Conservation (phyloP, 2,888 invertebrate species). For the Ennomos quercinarius region DNA sequence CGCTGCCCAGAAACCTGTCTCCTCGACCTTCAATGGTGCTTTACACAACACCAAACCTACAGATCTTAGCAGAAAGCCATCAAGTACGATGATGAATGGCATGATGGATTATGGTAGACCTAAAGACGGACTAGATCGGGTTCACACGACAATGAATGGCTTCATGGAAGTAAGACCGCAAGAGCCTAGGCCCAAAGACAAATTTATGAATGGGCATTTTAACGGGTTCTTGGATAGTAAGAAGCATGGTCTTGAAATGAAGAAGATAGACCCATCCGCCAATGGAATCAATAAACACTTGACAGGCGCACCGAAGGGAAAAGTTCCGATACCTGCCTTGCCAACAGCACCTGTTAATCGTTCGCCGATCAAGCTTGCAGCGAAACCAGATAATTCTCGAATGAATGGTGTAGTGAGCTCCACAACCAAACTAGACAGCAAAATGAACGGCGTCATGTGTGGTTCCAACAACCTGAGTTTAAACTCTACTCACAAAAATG, state of each 20-base stretch:
- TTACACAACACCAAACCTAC: slow-evolving; percentile 50
- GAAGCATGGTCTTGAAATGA: slow-evolving; percentile 57
- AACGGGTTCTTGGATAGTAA: slow-evolving; percentile 68
- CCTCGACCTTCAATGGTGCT: slow-evolving; percentile 49
- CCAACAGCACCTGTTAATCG: slow-evolving; percentile 58
- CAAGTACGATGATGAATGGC: slow-evolving; percentile 56
- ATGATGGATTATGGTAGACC: slow-evolving; percentile 61
- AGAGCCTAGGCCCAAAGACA: slow-evolving; percentile 62
- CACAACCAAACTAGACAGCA: slow-evolving; percentile 76
- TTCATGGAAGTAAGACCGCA: slow-evolving; percentile 69
- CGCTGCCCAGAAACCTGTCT: slow-evolving; percentile 48
- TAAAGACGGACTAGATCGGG: slow-evolving; percentile 62
- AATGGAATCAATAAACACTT: slow-evolving; percentile 59
- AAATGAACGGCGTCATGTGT: slow-evolving; percentile 79
- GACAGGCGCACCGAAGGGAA: slow-evolving; percentile 54
- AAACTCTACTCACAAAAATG: slow-evolving; percentile 62
- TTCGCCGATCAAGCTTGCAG: slow-evolving; percentile 58
- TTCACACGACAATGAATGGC: slow-evolving; percentile 68
- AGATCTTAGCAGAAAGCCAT: slow-evolving; percentile 60
- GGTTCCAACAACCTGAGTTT: slow-evolving; percentile 78
- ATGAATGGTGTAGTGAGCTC: slow-evolving; percentile 74
- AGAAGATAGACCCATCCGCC: slow-evolving; percentile 71
- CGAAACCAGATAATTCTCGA: slow-evolving; percentile 62
- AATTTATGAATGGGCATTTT: slow-evolving; percentile 51
- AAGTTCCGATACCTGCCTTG: slow-evolving; percentile 65